Base-by-base conservation (phyloP, 1,140 invertebrate species). In the Proctacanthus coquilletti region DNA sequence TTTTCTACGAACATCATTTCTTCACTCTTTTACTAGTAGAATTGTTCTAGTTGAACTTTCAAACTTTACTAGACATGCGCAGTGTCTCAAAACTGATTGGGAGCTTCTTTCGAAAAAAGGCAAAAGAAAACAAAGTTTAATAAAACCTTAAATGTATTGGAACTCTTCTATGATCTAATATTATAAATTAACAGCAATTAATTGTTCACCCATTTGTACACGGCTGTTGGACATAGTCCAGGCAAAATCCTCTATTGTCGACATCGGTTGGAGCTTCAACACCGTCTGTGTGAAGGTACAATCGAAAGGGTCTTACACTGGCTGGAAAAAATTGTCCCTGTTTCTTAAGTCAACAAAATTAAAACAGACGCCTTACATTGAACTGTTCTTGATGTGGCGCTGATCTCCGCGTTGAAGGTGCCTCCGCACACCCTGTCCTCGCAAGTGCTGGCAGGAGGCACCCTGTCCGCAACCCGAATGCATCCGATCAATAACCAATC, bases 221-320 rank as follows among this genome's bases (percentile, higher is more conserved):
- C 0, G 82, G 82, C 49, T 85, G 82, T 56, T 86, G 84, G 3
- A 84, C 69, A 45, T 82, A 87, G 50, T 83, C 79, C 2, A 87
- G 53, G 44, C 81, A 85, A 49, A 84, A 87, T 3, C 84, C 84
- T 43, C 75, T 64, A 52, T 85, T 84, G 31, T 70, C 77, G 0
- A 73, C 58, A 45, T 84, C 81, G 3, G 68, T 69, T 0, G 78
- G 80, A 1, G 74, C 70, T 56, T 86, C 83, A 0, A 75, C 68
- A 20, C 69, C 70, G 53, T 85, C 79, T 0, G 80, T 77, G 43
- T 85, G 83, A 44, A 79, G 83, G 42, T 71, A 69, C 3, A 85
- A 50, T n/a, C 80, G 64, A 42, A 85, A 85, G 0, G 82, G 82
- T 45, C 80, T 78, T 8, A 82, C 75, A 29, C 69, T 80, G 53